Base-by-base conservation (phyloP, 92 coral and sea anemone species). In the Pocillopora meandrina region DNA sequence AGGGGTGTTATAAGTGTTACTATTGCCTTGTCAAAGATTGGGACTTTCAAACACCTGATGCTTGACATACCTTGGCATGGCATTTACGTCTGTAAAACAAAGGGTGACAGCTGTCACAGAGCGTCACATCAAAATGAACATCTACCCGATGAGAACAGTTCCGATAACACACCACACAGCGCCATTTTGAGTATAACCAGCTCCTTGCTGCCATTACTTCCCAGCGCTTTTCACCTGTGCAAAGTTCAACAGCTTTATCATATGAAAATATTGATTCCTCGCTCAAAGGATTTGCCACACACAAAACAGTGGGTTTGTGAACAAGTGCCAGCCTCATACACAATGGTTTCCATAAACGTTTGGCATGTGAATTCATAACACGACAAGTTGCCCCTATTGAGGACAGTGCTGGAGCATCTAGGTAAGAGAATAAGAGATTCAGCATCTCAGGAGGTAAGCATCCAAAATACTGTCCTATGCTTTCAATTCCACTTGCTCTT, bases 21-120 rank as follows among this genome's bases (percentile, higher is more conserved):
- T 3, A 42, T 42, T 42, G 0, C 8, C 7, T 2, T 7, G 8
- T 42, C 7, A 0, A 7, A 7, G 52, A 42, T 42, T 42, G 52
- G 2, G n/a, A 8, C 77, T 21, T 13, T 49, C 33, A 74, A 31
- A 49, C 55, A 35, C 1, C 3, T 14, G 61, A 74, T 62, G 31
- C 35, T 34, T 4, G 17, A 13, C 94, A 74, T 85, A 96, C 99
- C 99, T 96, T 96, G 16, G 99, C 99, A 88, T 96, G 99, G 74
- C 99, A 96, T 90, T 96, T 96, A 73, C 99, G 99, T 69, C 99
- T 94, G 77, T 96, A 96, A 81, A 96, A 96, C 91, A 96, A 85
- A 1, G 99, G 95, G 85, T 94, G 98, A 81, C 99, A 96, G 11
- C 90, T 86, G 60, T 96, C 99, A 90, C 99, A 96, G 77, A 96